Evolutionary conservation across 2,113 vertebrate genomes (phyloP), one percentile per base, ranked within the genome.

Genomic region (Apeltes quadracus): DNA sequence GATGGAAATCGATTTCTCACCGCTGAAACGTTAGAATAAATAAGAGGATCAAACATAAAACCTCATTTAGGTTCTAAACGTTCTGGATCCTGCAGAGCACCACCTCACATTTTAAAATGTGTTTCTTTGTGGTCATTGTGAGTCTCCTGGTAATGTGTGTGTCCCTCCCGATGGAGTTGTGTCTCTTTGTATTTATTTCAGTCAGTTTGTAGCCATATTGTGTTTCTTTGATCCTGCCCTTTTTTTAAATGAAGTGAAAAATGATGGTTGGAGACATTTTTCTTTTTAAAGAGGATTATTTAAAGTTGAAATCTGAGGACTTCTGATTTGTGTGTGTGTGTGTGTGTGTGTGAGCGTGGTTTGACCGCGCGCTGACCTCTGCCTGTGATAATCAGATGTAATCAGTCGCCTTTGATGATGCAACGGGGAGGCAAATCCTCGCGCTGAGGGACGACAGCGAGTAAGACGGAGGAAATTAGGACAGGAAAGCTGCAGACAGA

Each of bases 391-490:
- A 86, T 81, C 83, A 51, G 15, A n/a, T 80, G 69, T 89, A 90
- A 90, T 86, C 87, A 82, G 65, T 48, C 29, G 29, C 48, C 44
- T 58, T 23, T 69, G 81, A 73, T 88, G 83, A 86, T 69, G 83
- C 79, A 87, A 88, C 27, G 0, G 54, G 73, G 70, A 67, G 78
- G 68, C 66, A 79, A 77, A 80, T 76, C 63, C 82, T 61, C 32
- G 7, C 32, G 32, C 32, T 7, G 32, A 34, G 32, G 32, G 32
- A 34, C 32, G 6, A 34, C 32, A 6, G 32, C 32, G 29, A 25
- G 25, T 20, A 27, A 79, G 48, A 84, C 10, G 48, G 43, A 65
- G 62, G 41, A 55, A 71, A 63, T 44, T 13, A 64, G 68, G 66
- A 71, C 23, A 56, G 38, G 44, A 62, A 27, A 16, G 27, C 61